Percentiles rank a stretch among this genome's conserved stretches.
phyloP scores from a whole-genome alignment of 2,113 vertebrate species.

The Carassius gibelio region DNA sequence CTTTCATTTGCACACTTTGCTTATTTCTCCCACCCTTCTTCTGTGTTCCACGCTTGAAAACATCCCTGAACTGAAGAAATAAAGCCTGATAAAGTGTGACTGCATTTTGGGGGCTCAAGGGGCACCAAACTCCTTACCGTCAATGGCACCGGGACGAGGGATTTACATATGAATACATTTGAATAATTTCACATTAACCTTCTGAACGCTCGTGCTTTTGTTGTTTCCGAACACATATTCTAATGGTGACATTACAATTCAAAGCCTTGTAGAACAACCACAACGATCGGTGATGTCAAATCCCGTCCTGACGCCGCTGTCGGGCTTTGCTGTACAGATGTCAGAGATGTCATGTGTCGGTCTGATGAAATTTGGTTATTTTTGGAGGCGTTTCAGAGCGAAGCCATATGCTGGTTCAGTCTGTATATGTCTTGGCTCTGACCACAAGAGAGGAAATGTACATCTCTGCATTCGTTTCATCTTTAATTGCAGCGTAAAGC shows the following conservation, averaged over 20 bases:
- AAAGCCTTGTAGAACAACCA: constrained; percentile 39
- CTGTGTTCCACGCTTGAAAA: constrained; percentile 6
- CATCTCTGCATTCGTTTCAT: constrained; percentile 43
- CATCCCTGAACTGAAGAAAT: constrained; percentile 27
- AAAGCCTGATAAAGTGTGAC: constrained; percentile 39
- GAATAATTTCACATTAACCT: constrained; percentile 76
- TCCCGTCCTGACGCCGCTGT: constrained; percentile 15
- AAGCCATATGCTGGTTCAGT: not conserved
- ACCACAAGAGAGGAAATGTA: constrained; percentile 34
- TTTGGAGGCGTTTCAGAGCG: not conserved
- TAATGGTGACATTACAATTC: constrained; percentile 69
- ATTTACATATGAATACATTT: constrained; percentile 73
- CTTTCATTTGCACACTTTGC: constrained; percentile 40
- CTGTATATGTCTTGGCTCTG: not conserved
- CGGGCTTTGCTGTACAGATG: constrained; percentile 6
- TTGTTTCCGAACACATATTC: constrained; percentile 65
- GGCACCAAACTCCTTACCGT: constrained; percentile 61
- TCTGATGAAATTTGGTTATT: not conserved
- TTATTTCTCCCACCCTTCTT: constrained; percentile 28
- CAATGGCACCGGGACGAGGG: constrained; percentile 60
- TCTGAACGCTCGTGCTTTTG: constrained; percentile 56
- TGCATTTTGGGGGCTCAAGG: constrained; percentile 28
- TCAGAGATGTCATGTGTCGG: not conserved
- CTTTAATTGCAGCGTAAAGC: constrained; percentile 48
- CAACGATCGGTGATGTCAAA: constrained; percentile 14